Evolutionary conservation across 2,797 vertebrate species (phyloP).

Genomic region (Pipistrellus pygmaeus): DNA sequence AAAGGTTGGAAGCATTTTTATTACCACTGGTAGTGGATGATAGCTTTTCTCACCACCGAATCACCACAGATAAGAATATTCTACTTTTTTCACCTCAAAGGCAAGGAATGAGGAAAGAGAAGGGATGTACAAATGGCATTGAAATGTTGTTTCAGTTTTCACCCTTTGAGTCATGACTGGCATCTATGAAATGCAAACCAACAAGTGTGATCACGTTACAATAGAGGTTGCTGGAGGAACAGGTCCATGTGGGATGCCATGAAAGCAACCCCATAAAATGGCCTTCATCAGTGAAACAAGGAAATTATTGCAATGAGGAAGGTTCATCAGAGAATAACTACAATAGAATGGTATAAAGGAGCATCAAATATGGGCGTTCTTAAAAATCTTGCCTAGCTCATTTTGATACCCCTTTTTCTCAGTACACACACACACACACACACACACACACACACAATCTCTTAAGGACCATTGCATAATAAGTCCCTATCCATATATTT

Average conservation of each 20-base stretch:
- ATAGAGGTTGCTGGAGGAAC: slow-evolving; percentile 5
- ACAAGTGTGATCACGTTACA: slow-evolving; percentile 37
- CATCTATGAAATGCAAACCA: slow-evolving; percentile 58
- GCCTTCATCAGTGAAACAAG: slow-evolving; percentile 57
- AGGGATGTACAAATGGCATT: background rate
- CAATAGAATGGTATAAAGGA: slow-evolving; percentile 57
- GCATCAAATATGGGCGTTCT: background rate
- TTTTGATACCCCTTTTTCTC: background rate
- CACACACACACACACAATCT: background rate
- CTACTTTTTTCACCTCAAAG: background rate
- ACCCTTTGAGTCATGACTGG: slow-evolving; percentile 39
- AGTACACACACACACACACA: background rate
- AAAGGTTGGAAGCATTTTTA: background rate
- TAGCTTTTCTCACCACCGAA: background rate
- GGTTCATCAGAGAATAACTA: slow-evolving; percentile 46
- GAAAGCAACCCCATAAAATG: background rate
- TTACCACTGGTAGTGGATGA: background rate
- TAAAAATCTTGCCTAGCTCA: background rate
- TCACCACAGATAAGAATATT: background rate
- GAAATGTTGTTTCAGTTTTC: background rate
- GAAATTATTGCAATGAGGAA: slow-evolving; percentile 52
- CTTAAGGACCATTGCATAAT: background rate
- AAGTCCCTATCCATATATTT: slow-evolving; percentile 16
- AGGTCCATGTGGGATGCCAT: slow-evolving; percentile 18
- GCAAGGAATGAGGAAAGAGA: background rate